A percentile compares a stretch with the other conserved stretches of the same genome.
Conservation (phyloP, 2,797 vertebrate genomes). For the Manis javanica region DNA sequence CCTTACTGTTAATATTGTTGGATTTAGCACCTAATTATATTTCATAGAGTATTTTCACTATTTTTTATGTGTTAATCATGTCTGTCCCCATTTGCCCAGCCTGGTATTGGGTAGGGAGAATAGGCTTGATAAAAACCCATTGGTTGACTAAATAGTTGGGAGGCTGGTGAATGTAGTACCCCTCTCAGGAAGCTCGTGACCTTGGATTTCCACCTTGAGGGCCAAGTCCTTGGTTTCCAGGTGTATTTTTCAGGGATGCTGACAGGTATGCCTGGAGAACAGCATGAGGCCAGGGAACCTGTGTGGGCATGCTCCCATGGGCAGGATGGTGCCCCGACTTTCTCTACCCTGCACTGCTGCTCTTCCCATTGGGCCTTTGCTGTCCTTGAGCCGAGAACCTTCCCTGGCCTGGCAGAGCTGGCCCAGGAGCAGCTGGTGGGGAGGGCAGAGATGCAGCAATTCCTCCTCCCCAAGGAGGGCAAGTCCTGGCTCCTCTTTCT, state of each 20-base stretch:
- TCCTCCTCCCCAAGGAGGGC: background rate
- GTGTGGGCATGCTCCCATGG: background rate
- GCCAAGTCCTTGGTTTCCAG: background rate
- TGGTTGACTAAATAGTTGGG: background rate
- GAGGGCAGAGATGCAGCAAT: background rate
- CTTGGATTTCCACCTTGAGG: background rate
- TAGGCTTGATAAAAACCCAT: background rate
- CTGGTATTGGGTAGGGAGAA: background rate
- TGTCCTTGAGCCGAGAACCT: background rate
- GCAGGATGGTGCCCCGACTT: background rate
- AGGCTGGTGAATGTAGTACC: background rate
- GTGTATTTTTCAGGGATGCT: background rate
- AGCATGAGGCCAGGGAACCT: background rate
- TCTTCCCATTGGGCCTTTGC: background rate
- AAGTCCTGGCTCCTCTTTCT: background rate
- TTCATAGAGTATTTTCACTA: background rate
- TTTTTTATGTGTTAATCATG: background rate
- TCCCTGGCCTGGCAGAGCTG: background rate
- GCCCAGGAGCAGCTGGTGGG: accelerated
- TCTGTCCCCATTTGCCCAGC: background rate
- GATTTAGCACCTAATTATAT: background rate
- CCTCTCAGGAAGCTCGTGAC: background rate
- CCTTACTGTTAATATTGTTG: background rate
- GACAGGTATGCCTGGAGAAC: background rate
- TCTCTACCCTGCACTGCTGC: background rate